Evolutionary conservation across 2,113 vertebrate genomes (phyloP).

Genomic region (Odocoileus virginianus): DNA sequence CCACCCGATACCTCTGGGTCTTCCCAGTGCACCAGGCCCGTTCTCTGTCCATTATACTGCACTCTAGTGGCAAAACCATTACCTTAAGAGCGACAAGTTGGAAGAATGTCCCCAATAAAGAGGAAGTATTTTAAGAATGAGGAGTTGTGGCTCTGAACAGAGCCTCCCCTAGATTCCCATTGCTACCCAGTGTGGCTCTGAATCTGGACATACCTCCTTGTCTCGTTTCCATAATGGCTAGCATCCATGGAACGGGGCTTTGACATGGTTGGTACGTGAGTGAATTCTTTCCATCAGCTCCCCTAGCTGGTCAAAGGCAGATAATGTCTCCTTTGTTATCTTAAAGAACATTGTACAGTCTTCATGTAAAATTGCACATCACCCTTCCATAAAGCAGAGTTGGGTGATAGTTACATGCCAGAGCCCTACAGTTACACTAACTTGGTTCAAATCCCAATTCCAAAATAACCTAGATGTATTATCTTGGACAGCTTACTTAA

Average conservation of each 20-base stretch:
- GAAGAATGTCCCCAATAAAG: neutral
- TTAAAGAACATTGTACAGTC: neutral
- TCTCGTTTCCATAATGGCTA: neutral
- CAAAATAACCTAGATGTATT: neutral
- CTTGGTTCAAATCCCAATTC: neutral
- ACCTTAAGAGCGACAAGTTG: neutral
- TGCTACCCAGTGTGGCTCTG: fast-evolving
- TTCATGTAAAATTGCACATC: neutral
- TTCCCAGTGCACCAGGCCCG: too few relatives aligned
- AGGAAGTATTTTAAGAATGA: neutral
- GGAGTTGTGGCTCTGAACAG: neutral
- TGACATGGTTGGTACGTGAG: neutral
- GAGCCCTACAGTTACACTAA: neutral
- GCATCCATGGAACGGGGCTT: neutral
- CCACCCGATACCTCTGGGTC: too few relatives aligned
- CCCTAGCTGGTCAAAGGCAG: neutral
- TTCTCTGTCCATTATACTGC: neutral
- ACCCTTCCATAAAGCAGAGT: neutral
- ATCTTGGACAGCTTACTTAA: neutral
- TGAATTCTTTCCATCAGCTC: neutral
- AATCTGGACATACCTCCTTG: neutral
- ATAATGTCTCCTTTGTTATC: neutral
- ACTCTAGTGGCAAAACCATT: neutral
- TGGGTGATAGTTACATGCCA: neutral
- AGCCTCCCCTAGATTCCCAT: neutral